Conservation (phyloP, 1,140 invertebrate genomes). For the Yoshiicerus persimilis region DNA sequence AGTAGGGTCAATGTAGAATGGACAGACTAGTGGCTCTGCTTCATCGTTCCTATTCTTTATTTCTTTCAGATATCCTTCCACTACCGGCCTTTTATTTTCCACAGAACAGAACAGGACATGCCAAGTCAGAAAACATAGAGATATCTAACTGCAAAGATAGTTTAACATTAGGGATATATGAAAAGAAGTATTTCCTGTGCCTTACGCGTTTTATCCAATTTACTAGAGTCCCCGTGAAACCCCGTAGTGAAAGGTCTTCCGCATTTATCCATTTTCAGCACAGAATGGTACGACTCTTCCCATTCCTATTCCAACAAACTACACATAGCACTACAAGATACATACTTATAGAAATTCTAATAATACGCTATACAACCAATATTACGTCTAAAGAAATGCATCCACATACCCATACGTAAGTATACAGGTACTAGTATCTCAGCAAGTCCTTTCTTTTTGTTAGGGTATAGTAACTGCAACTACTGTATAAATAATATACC, state of each 20-base stretch:
- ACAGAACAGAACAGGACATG: neutral
- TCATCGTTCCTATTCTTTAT: neutral
- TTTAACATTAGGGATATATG: neutral
- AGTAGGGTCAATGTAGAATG: neutral
- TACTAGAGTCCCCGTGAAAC: neutral
- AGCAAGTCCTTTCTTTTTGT: neutral
- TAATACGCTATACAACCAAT: too few species aligned
- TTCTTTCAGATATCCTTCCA: neutral
- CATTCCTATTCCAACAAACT: too few species aligned
- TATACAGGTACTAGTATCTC: neutral
- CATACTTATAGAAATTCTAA: neutral
- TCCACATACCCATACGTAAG: neutral
- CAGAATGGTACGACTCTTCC: neutral
- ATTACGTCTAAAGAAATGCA: neutral
- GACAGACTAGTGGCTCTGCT: neutral
- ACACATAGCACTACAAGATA: too few species aligned
- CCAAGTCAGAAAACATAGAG: neutral
- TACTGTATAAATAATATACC: neutral
- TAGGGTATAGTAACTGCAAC: neutral
- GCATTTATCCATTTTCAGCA: constrained; percentile 6
- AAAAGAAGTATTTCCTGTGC: neutral
- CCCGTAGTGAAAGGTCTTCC: constrained; percentile 11
- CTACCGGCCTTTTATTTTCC: neutral
- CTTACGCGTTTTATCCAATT: neutral
- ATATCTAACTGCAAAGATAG: neutral